These are phyloP conservation scores for Brachionus koreanus DNA, from an alignment of 1,140 invertebrate species.

Conservation along the genomic window DNA sequence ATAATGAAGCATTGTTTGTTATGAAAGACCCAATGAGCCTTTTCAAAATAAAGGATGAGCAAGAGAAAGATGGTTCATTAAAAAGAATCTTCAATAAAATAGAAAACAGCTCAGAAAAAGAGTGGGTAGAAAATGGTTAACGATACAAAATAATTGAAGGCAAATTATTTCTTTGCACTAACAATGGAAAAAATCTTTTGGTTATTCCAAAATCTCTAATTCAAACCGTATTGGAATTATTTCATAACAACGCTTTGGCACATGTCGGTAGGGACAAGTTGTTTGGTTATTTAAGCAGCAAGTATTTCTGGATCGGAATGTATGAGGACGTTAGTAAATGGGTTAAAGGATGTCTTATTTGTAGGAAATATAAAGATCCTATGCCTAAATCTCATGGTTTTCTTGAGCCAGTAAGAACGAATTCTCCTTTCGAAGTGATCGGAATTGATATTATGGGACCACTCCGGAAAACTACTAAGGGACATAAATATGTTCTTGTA, in stretches of 20 bases:
- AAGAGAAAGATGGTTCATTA: background rate
- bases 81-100: background rate
- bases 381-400: background rate
- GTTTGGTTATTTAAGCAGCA: background rate
- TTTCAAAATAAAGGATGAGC: background rate
- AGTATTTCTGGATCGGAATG: background rate
- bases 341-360: background rate
- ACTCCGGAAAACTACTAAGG: conserved; percentile 45
- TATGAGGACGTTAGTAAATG: background rate
- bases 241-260: background rate
- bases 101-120: background rate
- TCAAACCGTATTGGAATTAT: background rate
- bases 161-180: background rate
- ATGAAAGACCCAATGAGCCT: background rate
- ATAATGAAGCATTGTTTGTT: background rate
- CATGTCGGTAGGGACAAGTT: background rate
- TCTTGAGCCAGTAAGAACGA: background rate
- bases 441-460: conserved; percentile 47
- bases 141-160: background rate
- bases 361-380: background rate
- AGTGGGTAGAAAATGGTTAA: background rate
- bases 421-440: background rate
- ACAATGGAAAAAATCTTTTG: background rate
- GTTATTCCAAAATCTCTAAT: background rate
- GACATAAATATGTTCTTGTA: conserved; percentile 53